A percentile compares a stretch with the other conserved stretches of the same genome.
Evolutionary conservation across 2,888 invertebrate genomes (phyloP).

Genomic region (Lepetodrilus schrolli): DNA sequence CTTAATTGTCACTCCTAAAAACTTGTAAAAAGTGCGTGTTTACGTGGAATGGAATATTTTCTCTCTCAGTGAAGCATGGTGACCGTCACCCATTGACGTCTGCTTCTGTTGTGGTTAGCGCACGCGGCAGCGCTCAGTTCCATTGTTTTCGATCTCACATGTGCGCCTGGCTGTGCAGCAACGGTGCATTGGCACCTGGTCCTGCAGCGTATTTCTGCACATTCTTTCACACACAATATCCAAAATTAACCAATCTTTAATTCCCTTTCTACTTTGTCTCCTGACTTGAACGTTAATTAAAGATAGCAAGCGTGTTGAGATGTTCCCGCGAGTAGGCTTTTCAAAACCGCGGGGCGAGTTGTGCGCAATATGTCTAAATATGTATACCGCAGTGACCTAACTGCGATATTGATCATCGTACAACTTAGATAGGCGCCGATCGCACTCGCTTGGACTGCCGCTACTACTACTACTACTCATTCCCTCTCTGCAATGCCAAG

Average conservation of each 20-base stretch:
- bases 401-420: conserved; percentile 5
- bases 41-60: not conserved
- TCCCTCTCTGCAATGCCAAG: conserved; percentile 16
- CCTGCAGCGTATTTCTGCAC: conserved; percentile 1
- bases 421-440: conserved; percentile 20
- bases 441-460: conserved; percentile 17
- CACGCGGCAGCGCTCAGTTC: conserved; percentile 12
- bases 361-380: conserved; percentile 18
- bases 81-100: conserved; percentile 20
- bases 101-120: conserved; percentile 25
- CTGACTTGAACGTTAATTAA: conserved; percentile 4
- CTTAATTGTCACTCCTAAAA: conserved; percentile 10
- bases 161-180: not conserved
- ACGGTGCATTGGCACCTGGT: conserved; percentile 2
- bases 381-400: conserved; percentile 21
- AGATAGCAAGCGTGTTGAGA: not conserved
- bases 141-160: conserved; percentile 27
- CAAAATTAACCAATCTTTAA: not conserved
- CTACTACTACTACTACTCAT: not conserved
- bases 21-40: not conserved
- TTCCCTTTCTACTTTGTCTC: not conserved
- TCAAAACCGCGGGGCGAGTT: conserved; percentile 17
- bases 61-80: conserved; percentile 6
- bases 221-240: conserved; percentile 16
- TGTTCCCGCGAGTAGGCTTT: conserved; percentile 8